A percentile compares a stretch with the other conserved stretches of the same genome.
Conservation (phyloP, 2,888 invertebrate species). For the Drosophila yooni region DNA sequence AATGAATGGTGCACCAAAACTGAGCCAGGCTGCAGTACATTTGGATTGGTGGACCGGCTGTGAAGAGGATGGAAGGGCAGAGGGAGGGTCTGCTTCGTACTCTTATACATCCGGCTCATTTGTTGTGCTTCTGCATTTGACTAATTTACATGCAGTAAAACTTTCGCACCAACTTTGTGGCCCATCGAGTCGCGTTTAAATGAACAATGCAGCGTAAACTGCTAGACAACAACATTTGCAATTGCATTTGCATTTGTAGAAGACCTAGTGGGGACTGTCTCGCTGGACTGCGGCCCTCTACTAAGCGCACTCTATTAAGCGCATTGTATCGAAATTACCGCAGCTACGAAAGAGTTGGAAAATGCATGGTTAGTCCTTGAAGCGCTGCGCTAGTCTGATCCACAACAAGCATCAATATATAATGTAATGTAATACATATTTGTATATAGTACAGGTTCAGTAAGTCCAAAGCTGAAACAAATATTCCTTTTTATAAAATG, state of each 20-base stretch:
- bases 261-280: background rate
- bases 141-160: conserved; percentile 46
- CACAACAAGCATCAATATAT: background rate
- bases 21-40: background rate
- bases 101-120: conserved; percentile 33
- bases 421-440: background rate
- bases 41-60: background rate
- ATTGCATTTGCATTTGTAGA: conserved; percentile 17
- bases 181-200: conserved; percentile 38
- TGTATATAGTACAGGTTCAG: too few relatives aligned
- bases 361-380: conserved; percentile 9
- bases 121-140: conserved; percentile 38
- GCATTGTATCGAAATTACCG: conserved; percentile 50
- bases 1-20: background rate
- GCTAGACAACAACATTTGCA: conserved; percentile 39
- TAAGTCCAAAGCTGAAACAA: background rate
- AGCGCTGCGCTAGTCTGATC: background rate
- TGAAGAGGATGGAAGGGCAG: background rate
- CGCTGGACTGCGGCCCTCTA: background rate
- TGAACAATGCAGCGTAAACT: conserved; percentile 59
- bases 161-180: conserved; percentile 39
- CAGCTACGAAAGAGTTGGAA: conserved; percentile 18
- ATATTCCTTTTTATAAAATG: background rate
- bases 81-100: too few relatives aligned
- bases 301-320: conserved; percentile 45